A percentile compares a stretch with the other conserved stretches of the same genome.
Conservation (phyloP, 1,140 invertebrate genomes). For the Cyclargus thomasi region DNA sequence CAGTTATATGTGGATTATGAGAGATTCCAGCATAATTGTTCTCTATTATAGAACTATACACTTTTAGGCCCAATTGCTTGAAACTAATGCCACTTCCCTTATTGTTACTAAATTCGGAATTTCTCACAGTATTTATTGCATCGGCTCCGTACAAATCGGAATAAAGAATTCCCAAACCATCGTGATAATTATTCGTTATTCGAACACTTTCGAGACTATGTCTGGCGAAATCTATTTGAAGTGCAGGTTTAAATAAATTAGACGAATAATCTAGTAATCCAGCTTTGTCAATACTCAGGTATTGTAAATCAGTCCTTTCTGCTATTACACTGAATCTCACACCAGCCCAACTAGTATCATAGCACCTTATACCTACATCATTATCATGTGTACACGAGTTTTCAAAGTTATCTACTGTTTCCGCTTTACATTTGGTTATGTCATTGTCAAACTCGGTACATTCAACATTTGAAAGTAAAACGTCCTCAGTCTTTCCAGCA, state of each 20-base stretch:
- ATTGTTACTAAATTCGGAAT: slow-evolving; percentile 92
- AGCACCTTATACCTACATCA: slow-evolving; percentile 92
- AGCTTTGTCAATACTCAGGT: slow-evolving; percentile 91
- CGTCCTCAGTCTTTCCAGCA: slow-evolving; percentile 85
- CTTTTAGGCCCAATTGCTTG: slow-evolving; percentile 89
- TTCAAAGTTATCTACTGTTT: slow-evolving; percentile 86
- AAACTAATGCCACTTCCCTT: slow-evolving; percentile 91
- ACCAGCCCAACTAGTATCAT: slow-evolving; percentile 94
- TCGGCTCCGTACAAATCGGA: slow-evolving; percentile 92
- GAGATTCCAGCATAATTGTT: slow-evolving; percentile 90
- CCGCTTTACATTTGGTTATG: slow-evolving; percentile 90
- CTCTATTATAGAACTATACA: slow-evolving; percentile 85
- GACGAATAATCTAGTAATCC: slow-evolving; percentile 96
- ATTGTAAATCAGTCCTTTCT: slow-evolving; percentile 90
- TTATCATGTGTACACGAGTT: slow-evolving; percentile 92
- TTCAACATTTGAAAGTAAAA: slow-evolving; percentile 89
- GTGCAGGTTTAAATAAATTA: slow-evolving; percentile 91
- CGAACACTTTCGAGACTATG: slow-evolving; percentile 91
- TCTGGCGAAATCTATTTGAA: slow-evolving; percentile 97
- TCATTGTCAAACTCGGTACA: slow-evolving; percentile 96
- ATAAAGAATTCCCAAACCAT: slow-evolving; percentile 91
- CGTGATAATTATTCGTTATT: slow-evolving; percentile 88
- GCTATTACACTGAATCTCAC: slow-evolving; percentile 91
- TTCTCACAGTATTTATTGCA: slow-evolving; percentile 88
- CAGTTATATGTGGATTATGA: slow-evolving; percentile 92